A percentile compares a stretch with the other conserved stretches of the same genome.
These are phyloP conservation scores for Fregata magnificens DNA, from an alignment of 2,113 vertebrate species.

Conservation along the genomic window DNA sequence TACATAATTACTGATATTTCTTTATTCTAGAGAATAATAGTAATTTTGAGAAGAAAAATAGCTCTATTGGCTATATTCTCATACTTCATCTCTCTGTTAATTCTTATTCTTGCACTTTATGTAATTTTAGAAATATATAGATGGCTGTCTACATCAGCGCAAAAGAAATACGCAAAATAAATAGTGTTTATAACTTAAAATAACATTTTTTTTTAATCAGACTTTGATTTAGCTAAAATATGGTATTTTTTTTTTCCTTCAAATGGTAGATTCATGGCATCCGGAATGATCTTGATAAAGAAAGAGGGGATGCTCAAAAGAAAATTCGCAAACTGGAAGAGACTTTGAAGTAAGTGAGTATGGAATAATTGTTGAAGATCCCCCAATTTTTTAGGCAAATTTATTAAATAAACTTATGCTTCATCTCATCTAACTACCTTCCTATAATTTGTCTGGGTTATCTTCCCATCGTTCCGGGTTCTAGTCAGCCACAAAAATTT, in stretches of 20 bases:
- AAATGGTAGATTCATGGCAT: constrained; percentile 68
- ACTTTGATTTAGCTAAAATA: background rate
- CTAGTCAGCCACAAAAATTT: background rate
- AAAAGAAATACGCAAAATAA: background rate
- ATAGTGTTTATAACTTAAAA: background rate
- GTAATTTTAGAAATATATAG: background rate
- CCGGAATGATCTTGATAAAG: constrained; percentile 67
- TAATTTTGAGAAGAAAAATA: background rate
- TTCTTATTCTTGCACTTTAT: background rate
- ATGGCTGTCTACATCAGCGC: background rate
- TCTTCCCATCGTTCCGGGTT: background rate
- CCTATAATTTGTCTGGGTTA: background rate
- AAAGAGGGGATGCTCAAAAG: constrained; percentile 62
- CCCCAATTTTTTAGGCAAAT: background rate
- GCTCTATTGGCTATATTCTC: background rate
- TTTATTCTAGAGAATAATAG: background rate
- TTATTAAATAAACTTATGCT: background rate
- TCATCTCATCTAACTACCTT: background rate
- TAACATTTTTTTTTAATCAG: background rate
- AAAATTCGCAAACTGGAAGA: constrained; percentile 70
- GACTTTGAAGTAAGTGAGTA: constrained; percentile 71
- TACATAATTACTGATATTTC: background rate
- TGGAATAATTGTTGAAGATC: background rate
- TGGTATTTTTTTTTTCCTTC: background rate
- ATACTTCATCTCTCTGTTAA: background rate